These are phyloP conservation scores for Acanthopagrus latus DNA, from an alignment of 2,797 vertebrate species.

Conservation along the genomic window DNA sequence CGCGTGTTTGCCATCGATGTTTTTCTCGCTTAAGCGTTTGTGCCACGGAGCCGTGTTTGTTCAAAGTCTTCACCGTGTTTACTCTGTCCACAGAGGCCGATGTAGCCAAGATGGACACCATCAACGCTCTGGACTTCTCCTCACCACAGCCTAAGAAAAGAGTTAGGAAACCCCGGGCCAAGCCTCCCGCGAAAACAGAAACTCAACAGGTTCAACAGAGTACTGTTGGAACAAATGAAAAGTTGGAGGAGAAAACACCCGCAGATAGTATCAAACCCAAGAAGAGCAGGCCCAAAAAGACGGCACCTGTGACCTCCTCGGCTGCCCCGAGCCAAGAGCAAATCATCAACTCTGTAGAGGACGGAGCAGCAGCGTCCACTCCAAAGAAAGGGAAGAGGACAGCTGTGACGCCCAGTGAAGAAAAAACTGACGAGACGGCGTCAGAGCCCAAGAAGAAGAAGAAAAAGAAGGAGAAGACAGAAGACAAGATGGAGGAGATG, in stretches of 20 bases:
- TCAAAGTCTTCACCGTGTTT: conserved; percentile 35
- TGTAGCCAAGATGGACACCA: conserved; percentile 79
- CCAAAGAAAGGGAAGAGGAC: conserved; percentile 47
- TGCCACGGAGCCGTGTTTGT: conserved; percentile 24
- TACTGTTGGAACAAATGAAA: conserved; percentile 6
- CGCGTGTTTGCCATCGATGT: conserved; percentile 7
- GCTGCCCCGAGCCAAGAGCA: neutral
- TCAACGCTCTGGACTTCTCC: conserved; percentile 64
- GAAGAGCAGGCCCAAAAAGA: conserved; percentile 48
- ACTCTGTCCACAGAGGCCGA: conserved; percentile 75
- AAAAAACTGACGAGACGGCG: conserved; percentile 31
- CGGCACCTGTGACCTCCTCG: neutral
- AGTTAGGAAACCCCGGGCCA: conserved; percentile 69
- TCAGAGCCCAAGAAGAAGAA: conserved; percentile 70
- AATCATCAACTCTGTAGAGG: neutral
- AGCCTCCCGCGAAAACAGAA: conserved; percentile 20
- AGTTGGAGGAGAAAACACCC: conserved; percentile 27
- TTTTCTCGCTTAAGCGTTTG: conserved; percentile 28
- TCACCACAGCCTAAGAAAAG: conserved; percentile 33
- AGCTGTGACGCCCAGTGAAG: conserved; percentile 11
- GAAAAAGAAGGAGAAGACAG: conserved; percentile 31
- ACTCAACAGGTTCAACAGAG: neutral
- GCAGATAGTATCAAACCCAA: conserved; percentile 22
- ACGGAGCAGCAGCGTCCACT: neutral
- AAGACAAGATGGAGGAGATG: conserved; percentile 16